phyloP scores from a whole-genome alignment of 1,140 invertebrate genomes.

The Camponotus floridanus region DNA sequence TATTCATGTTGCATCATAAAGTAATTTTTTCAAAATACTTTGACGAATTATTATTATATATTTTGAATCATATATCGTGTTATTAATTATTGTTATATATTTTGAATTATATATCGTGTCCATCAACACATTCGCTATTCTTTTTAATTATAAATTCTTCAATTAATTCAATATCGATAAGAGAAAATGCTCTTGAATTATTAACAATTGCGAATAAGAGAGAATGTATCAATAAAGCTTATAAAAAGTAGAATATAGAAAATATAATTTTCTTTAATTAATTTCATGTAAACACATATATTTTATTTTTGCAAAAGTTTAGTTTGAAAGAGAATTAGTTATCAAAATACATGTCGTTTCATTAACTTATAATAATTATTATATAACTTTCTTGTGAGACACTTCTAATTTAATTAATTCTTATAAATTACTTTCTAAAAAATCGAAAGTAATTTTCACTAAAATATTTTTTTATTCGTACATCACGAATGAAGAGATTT shows the following conservation, averaged over 20 bases:
- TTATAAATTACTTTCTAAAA: not conserved
- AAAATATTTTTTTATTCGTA: not conserved
- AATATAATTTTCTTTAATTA: slow-evolving; percentile 10
- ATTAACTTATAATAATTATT: too few species aligned
- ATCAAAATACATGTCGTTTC: not conserved
- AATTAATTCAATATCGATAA: not conserved
- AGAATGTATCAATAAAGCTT: not conserved
- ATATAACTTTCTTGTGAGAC: not conserved
- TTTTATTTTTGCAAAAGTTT: slow-evolving; percentile 2
- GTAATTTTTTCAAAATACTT: slow-evolving; percentile 22
- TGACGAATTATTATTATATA: slow-evolving; percentile 17
- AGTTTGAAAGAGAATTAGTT: not conserved
- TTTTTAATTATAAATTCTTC: not conserved
- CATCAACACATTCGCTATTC: not conserved
- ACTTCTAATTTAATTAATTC: not conserved
- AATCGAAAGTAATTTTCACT: not conserved
- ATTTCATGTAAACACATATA: not conserved
- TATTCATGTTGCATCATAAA: slow-evolving; percentile 39
- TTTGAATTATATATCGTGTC: slow-evolving; percentile 13
- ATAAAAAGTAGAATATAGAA: not conserved
- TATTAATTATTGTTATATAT: slow-evolving; percentile 17
- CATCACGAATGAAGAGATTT: slow-evolving; percentile 2
- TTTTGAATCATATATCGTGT: not conserved
- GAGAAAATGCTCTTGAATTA: not conserved
- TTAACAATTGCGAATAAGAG: not conserved